Conservation (phyloP, 2,888 invertebrate genomes). For the Lysandra coridon region DNA sequence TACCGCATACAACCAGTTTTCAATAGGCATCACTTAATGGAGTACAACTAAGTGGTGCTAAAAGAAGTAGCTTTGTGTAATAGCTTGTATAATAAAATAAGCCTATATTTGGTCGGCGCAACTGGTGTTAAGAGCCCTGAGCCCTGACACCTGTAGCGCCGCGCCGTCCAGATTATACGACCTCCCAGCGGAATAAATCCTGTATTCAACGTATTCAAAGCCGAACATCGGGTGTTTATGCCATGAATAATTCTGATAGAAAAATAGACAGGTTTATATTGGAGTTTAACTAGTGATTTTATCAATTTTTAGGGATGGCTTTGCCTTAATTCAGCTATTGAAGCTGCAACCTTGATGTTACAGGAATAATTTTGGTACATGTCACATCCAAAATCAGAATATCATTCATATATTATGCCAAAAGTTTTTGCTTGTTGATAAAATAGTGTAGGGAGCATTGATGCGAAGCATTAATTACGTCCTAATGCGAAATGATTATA, state of each 20-base stretch:
- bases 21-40: neutral
- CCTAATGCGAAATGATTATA: too few species aligned
- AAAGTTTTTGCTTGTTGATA: too few species aligned
- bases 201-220: slow-evolving; percentile 11
- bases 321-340: neutral
- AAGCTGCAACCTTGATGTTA: neutral
- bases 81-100: neutral
- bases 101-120: neutral
- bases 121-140: slow-evolving; percentile 11
- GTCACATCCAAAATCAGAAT: too few species aligned
- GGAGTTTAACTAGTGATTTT: neutral
- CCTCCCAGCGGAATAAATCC: slow-evolving; percentile 1
- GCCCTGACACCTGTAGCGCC: slow-evolving; percentile 12
- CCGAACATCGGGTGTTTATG: slow-evolving; percentile 1
- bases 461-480: too few species aligned
- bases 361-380: too few species aligned
- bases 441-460: too few species aligned
- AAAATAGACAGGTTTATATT: neutral
- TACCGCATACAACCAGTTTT: neutral
- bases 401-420: too few species aligned
- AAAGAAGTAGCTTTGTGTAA: neutral
- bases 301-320: neutral
- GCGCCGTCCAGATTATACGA: slow-evolving; percentile 10
- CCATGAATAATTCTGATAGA: slow-evolving; percentile 7
- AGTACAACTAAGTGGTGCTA: neutral